Evolutionary conservation across 2,888 invertebrate species (phyloP).

Genomic region (Phrixothrix hirtus): DNA sequence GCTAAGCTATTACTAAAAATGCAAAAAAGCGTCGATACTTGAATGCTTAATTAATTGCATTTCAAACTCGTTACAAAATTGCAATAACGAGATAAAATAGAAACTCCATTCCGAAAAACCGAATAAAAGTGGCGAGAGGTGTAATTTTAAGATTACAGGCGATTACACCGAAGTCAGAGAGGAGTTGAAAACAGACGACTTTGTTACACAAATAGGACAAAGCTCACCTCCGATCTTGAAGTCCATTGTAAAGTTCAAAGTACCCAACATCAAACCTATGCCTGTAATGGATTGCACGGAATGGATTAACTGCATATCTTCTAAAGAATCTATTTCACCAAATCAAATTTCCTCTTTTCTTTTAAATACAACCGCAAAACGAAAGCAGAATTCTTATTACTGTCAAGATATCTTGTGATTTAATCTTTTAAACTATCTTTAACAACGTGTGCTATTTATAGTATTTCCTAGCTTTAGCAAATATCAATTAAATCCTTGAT

Average conservation of each 20-base stretch:
- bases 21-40: slow-evolving; percentile 55
- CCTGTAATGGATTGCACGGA: slow-evolving; percentile 35
- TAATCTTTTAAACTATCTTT: too few relatives aligned
- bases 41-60: slow-evolving; percentile 58
- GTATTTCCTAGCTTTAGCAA: too few relatives aligned
- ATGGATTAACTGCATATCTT: slow-evolving; percentile 35
- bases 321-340: slow-evolving; percentile 15
- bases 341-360: slow-evolving; percentile 19
- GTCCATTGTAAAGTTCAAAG: slow-evolving; percentile 36
- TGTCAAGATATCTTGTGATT: background rate
- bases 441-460: too few relatives aligned
- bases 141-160: slow-evolving; percentile 29
- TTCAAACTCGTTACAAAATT: slow-evolving; percentile 52
- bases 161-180: slow-evolving; percentile 16
- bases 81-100: slow-evolving; percentile 26
- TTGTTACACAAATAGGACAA: slow-evolving; percentile 33
- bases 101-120: slow-evolving; percentile 13
- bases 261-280: slow-evolving; percentile 30
- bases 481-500: too few relatives aligned
- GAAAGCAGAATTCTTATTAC: background rate
- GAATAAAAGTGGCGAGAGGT: slow-evolving; percentile 21
- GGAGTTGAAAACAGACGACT: slow-evolving; percentile 25
- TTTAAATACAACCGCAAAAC: slow-evolving; percentile 10
- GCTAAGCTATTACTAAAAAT: slow-evolving; percentile 53
- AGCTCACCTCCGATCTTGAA: slow-evolving; percentile 36